These are phyloP conservation scores for Centrocercus urophasianus DNA, from an alignment of 2,113 vertebrate genomes.

Conservation along the genomic window DNA sequence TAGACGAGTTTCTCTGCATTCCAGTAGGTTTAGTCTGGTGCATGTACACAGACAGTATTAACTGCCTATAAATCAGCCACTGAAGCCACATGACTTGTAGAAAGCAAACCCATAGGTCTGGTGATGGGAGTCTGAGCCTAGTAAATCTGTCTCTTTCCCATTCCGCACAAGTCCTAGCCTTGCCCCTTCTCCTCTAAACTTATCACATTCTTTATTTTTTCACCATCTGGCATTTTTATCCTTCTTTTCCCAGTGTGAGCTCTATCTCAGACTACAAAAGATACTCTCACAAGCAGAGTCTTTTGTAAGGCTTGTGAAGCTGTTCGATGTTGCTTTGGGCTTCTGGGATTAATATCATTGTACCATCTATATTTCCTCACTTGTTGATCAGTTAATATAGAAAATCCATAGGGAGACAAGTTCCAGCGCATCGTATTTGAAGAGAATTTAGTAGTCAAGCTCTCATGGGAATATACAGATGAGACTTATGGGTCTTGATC, in stretches of 20 bases:
- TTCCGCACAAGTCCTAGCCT: neutral
- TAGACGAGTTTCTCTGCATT: constrained; percentile 62
- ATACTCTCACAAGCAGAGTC: neutral
- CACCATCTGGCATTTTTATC: neutral
- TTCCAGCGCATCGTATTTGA: neutral
- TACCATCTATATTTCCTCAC: neutral
- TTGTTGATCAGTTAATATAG: neutral
- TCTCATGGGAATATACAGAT: neutral
- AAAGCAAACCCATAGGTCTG: constrained; percentile 8
- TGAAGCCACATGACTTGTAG: constrained; percentile 17
- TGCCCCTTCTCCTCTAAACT: neutral
- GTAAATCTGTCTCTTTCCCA: neutral
- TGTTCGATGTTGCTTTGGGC: neutral
- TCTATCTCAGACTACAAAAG: neutral
- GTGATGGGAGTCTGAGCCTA: neutral
- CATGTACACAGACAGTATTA: constrained; percentile 23
- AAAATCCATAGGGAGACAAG: neutral
- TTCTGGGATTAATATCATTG: neutral
- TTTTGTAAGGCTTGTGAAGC: neutral
- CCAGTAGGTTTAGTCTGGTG: constrained; percentile 57
- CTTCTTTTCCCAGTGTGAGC: neutral
- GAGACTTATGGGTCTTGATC: neutral
- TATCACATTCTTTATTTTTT: neutral
- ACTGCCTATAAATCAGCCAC: constrained; percentile 10
- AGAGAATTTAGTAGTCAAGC: neutral